Evolutionary conservation across 2,888 invertebrate species (phyloP).

Genomic region (Ceramica pisi): DNA sequence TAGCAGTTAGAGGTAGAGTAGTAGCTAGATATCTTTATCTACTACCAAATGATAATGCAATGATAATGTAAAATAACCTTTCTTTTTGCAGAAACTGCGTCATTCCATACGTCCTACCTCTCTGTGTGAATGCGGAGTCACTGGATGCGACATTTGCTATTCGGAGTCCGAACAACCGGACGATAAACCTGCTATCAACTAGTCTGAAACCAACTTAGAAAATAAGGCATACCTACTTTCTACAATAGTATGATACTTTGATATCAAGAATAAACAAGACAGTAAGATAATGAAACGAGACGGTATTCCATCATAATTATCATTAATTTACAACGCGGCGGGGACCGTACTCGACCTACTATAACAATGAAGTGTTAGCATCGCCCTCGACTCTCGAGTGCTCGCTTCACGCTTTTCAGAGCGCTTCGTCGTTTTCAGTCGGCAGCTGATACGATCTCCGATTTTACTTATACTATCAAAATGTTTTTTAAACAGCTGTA

Average conservation of each 20-base stretch:
- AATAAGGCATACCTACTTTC: constrained; percentile 61
- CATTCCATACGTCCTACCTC: constrained; percentile 93
- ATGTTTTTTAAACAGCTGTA: constrained; percentile 27
- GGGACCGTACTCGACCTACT: constrained; percentile 81
- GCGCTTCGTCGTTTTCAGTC: constrained; percentile 3
- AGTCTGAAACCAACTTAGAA: constrained; percentile 73
- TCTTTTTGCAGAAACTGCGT: constrained; percentile 93
- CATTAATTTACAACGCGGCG: constrained; percentile 79
- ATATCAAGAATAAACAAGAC: constrained; percentile 81
- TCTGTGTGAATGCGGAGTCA: constrained; percentile 94
- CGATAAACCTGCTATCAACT: constrained; percentile 85
- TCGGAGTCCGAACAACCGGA: constrained; percentile 86
- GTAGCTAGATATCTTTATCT: not conserved
- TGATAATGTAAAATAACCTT: constrained; percentile 3
- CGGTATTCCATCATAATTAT: constrained; percentile 80
- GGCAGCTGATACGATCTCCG: constrained; percentile 21
- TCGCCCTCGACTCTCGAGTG: constrained; percentile 37
- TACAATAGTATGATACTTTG: constrained; percentile 69
- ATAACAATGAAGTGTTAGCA: constrained; percentile 57
- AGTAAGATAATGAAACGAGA: constrained; percentile 78
- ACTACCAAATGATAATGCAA: constrained; percentile 4
- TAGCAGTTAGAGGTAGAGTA: not conserved
- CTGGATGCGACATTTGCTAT: constrained; percentile 93
- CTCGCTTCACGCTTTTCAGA: constrained; percentile 13
- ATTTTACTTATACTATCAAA: constrained; percentile 47